A percentile compares a stretch with the other conserved stretches of the same genome.
Conservation (phyloP, 1,140 invertebrate species). For the Trissolcus basalis region DNA sequence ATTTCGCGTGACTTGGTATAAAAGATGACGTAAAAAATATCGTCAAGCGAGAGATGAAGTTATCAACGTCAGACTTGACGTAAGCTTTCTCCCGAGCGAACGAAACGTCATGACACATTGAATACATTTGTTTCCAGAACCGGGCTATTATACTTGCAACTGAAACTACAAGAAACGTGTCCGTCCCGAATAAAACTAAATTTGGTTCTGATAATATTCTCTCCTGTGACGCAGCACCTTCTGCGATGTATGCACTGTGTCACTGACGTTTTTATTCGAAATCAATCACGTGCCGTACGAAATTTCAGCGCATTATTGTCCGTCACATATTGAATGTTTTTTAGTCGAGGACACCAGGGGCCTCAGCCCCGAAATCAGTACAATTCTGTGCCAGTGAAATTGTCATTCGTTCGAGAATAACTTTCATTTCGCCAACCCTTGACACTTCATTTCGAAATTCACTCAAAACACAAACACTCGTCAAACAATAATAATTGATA, state of each 20-base stretch:
- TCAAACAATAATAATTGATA: too few relatives aligned
- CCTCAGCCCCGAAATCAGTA: too few relatives aligned
- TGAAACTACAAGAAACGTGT: constrained; percentile 18
- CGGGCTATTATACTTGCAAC: constrained; percentile 14
- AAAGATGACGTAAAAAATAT: constrained; percentile 24
- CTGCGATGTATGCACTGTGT: neutral
- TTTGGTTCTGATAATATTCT: constrained; percentile 3
- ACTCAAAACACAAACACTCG: too few relatives aligned
- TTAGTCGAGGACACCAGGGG: too few relatives aligned
- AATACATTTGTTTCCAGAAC: constrained; percentile 31
- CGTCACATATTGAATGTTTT: too few relatives aligned
- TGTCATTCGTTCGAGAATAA: too few relatives aligned
- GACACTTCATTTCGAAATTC: too few relatives aligned
- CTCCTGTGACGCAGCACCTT: constrained; percentile 8
- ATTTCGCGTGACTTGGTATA: constrained; percentile 25
- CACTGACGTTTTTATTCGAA: constrained; percentile 9
- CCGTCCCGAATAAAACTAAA: neutral
- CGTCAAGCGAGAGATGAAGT: constrained; percentile 32
- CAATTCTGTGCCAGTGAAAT: too few relatives aligned
- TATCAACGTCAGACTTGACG: constrained; percentile 47
- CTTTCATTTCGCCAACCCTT: too few relatives aligned
- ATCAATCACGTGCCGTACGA: constrained; percentile 1
- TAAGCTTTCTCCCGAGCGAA: constrained; percentile 30
- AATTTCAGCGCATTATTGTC: too few relatives aligned
- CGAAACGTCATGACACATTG: constrained; percentile 13